Base-by-base conservation (phyloP, 2,113 vertebrate genomes). In the Himantopus leucocephalus region DNA sequence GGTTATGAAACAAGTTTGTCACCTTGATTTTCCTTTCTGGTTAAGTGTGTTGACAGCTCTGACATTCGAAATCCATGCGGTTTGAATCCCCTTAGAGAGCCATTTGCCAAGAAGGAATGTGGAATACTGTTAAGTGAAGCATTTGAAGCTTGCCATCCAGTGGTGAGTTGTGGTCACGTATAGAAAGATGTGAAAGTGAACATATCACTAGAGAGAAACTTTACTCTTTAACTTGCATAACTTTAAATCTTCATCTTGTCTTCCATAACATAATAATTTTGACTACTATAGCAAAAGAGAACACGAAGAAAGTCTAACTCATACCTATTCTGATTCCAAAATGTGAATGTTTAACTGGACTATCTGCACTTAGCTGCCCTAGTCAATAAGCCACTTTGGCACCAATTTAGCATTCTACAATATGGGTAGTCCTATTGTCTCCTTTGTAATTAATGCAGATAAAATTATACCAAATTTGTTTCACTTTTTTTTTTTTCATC, bases 61-160 rank as follows among this genome's bases (percentile, higher is more conserved):
- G 99, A 99, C 48, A 97, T 99, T 96, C 98, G 98, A 96, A 98
- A 99, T 97, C 99, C 99, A 1, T 99, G 99, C 97, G 98, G 97
- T 77, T 95, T 99, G 96, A 99, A 98, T 94, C 99, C 99, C 16
- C 98, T 99, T 22, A 98, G 99, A 78, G 99, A 99, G 83, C 98
- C 99, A 0, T 99, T 99, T 98, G 99, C 99, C 79, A 99, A 99
- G 98, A 99, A 98, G 74, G 98, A 98, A 85, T 99, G 99, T 92
- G 98, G 98, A 18, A 97, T 99, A 70, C 97, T 99, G 78, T 98
- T 99, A 70, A 98, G 99, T 17, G 99, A 99, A 91, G 97, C 99
- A 79, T 99, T 99, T 96, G 99, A 99, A 97, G 98, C 98, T 98
- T 99, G 99, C 98, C 99, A 99, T 96, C 98, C 99, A 7, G 99